Percentiles rank a stretch among this genome's conserved stretches.
Conservation (phyloP, 1,140 invertebrate species). For the Cryptotermes secundus region DNA sequence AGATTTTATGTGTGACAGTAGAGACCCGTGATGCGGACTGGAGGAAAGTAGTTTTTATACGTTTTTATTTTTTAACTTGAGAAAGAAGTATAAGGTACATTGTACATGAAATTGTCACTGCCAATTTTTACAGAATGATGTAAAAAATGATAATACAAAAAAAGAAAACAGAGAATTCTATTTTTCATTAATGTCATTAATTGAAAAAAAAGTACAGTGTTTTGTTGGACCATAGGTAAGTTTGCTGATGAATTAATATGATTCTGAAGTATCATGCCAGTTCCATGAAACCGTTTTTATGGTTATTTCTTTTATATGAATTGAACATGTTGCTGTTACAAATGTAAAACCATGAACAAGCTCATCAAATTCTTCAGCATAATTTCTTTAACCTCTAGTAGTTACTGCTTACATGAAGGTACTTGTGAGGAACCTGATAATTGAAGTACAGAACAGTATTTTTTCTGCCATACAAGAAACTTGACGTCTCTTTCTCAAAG, state of each 20-base stretch:
- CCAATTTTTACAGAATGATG: slow-evolving; percentile 19
- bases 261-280: background rate
- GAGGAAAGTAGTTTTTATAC: background rate
- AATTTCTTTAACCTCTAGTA: too few species aligned
- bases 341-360: too few species aligned
- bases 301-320: too few species aligned
- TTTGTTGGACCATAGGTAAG: slow-evolving; percentile 19
- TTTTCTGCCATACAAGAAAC: too few species aligned
- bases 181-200: slow-evolving; percentile 12
- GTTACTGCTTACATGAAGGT: too few species aligned
- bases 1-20: background rate
- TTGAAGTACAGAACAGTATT: too few species aligned
- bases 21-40: background rate
- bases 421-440: too few species aligned
- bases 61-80: background rate
- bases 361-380: too few species aligned
- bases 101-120: slow-evolving; percentile 1
- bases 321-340: too few species aligned
- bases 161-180: slow-evolving; percentile 3
- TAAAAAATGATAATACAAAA: slow-evolving; percentile 20
- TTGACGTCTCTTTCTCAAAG: too few species aligned
- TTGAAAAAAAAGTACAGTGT: background rate
- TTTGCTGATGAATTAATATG: background rate
- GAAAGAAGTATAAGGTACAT: background rate
- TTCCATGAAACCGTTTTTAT: too few species aligned